Evolutionary conservation across 2,888 invertebrate species (phyloP).

Genomic region (Apeira syringaria): DNA sequence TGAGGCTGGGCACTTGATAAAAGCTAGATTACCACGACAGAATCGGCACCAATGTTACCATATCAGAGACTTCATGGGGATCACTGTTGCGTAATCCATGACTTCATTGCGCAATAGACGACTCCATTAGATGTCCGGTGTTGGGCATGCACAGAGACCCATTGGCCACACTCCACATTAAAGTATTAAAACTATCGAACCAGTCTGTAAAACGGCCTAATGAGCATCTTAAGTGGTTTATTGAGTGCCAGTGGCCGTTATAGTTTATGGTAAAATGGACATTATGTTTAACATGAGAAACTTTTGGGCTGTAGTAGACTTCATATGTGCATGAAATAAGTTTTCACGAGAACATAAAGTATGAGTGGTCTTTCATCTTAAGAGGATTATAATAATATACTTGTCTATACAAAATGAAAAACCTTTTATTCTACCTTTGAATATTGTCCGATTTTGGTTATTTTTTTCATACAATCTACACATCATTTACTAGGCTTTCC

Average conservation of each 20-base stretch:
- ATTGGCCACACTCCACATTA: constrained; percentile 43
- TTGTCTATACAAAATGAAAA: too few relatives aligned
- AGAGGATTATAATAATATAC: too few relatives aligned
- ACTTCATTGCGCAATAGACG: constrained; percentile 66
- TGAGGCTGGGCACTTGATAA: too few relatives aligned
- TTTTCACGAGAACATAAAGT: too few relatives aligned
- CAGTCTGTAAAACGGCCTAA: constrained; percentile 64
- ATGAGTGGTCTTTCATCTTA: too few relatives aligned
- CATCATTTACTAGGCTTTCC: too few relatives aligned
- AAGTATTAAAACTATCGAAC: constrained; percentile 67
- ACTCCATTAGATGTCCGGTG: constrained; percentile 69
- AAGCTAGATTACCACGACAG: too few relatives aligned
- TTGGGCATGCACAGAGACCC: constrained; percentile 22
- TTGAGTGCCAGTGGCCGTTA: constrained; percentile 78
- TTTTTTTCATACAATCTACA: too few relatives aligned
- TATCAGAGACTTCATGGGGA: constrained; percentile 12
- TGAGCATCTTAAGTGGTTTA: constrained; percentile 79
- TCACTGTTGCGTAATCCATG: constrained; percentile 25
- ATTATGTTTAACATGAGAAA: constrained; percentile 56
- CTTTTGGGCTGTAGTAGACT: background rate
- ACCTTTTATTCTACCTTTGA: too few relatives aligned
- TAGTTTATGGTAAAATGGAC: constrained; percentile 71
- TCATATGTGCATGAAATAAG: background rate
- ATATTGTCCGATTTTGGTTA: too few relatives aligned
- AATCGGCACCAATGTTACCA: background rate